phyloP scores from a whole-genome alignment of 2,113 vertebrate species.

The Oreochromis spilurus region DNA sequence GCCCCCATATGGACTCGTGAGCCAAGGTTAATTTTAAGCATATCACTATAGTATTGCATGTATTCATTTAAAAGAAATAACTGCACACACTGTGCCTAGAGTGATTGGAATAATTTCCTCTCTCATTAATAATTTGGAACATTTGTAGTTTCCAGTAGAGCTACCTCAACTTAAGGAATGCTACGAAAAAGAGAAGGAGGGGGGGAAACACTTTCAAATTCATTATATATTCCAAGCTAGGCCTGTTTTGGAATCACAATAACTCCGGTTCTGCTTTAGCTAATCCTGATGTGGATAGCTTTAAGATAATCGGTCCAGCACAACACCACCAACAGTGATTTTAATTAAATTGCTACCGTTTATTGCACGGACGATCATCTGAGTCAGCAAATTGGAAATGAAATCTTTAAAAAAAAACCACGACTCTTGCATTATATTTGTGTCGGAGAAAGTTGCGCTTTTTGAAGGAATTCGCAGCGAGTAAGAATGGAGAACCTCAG shows the following conservation, averaged over 20 bases:
- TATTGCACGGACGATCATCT: constrained; percentile 13
- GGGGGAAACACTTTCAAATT: neutral
- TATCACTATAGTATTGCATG: neutral
- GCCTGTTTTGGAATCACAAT: constrained; percentile 50
- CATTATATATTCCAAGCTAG: constrained; percentile 37
- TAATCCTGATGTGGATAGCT: constrained; percentile 55
- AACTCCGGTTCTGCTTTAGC: constrained; percentile 26
- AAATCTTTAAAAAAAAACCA: neutral
- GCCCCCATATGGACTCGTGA: neutral
- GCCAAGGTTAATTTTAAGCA: constrained; percentile 11
- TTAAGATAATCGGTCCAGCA: constrained; percentile 46
- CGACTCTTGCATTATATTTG: neutral
- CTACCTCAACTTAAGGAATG: neutral
- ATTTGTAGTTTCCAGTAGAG: neutral
- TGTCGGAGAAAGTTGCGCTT: neutral
- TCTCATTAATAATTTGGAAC: constrained; percentile 49
- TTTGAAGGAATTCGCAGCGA: neutral
- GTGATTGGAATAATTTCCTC: constrained; percentile 44
- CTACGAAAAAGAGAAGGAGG: neutral
- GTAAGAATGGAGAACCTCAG: neutral
- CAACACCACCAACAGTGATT: constrained; percentile 19
- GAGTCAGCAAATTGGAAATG: constrained; percentile 34
- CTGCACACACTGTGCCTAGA: constrained; percentile 4
- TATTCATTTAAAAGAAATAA: constrained; percentile 26
- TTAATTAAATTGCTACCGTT: constrained; percentile 52